Percentiles rank a stretch among this genome's conserved stretches.
Evolutionary conservation across 2,888 invertebrate species (phyloP).

Genomic region (Spilarctia lutea): DNA sequence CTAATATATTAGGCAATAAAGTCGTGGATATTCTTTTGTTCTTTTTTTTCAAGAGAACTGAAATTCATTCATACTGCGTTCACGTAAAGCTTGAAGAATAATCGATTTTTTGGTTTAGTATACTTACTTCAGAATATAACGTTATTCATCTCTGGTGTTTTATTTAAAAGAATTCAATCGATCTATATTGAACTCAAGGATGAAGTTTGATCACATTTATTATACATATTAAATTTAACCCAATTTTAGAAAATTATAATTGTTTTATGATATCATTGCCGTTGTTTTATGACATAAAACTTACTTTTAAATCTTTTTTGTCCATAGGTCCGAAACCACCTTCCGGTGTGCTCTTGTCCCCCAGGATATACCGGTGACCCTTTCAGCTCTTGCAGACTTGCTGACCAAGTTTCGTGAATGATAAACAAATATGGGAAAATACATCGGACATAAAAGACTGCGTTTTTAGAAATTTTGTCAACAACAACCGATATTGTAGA

Average conservation of each 20-base stretch:
- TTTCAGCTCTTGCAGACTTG: constrained; percentile 89
- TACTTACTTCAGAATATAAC: no score
- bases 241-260: background rate
- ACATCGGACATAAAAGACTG: constrained; percentile 27
- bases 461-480: background rate
- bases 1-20: background rate
- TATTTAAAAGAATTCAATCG: no score
- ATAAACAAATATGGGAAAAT: constrained; percentile 55
- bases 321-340: constrained; percentile 88
- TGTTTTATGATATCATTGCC: background rate
- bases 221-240: no score
- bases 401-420: constrained; percentile 78
- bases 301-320: background rate
- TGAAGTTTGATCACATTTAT: no score
- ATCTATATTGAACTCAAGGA: no score
- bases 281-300: background rate
- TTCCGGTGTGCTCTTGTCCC: constrained; percentile 93
- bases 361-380: constrained; percentile 93
- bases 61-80: no score
- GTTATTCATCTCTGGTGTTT: no score
- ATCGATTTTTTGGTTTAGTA: no score
- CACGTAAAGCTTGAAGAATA: no score
- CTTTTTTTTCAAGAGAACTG: no score
- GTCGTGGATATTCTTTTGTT: no score
- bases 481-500: background rate